Percentiles rank a stretch among this genome's conserved stretches.
Evolutionary conservation across 2,113 vertebrate species (phyloP).

Genomic region (Nannobrachium achirus): DNA sequence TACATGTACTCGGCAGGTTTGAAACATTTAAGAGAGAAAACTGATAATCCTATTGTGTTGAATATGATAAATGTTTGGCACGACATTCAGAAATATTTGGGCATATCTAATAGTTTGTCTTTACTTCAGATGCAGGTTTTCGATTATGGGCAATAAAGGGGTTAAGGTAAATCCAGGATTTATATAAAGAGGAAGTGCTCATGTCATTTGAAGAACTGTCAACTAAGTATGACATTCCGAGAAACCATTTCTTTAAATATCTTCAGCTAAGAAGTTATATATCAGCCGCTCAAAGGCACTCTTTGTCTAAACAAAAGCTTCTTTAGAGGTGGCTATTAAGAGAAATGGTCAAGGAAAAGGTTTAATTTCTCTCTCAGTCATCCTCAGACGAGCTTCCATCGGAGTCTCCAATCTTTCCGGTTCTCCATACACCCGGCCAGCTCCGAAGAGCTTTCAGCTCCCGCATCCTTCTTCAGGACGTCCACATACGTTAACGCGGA

Average conservation of each 20-base stretch:
- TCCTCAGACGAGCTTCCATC: too few relatives aligned
- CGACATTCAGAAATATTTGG: not conserved
- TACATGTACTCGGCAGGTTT: conserved; percentile 12
- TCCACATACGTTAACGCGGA: too few relatives aligned
- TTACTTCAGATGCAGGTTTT: not conserved
- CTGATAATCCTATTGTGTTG: not conserved
- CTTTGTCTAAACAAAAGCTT: too few relatives aligned
- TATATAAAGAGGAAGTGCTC: not conserved
- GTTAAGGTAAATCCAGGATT: not conserved
- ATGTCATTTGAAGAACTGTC: conserved; percentile 12
- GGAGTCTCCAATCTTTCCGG: too few relatives aligned
- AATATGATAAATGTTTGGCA: conserved; percentile 12
- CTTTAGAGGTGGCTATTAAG: too few relatives aligned
- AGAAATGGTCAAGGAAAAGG: too few relatives aligned
- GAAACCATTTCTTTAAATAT: not conserved
- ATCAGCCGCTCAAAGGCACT: too few relatives aligned
- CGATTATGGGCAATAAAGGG: conserved; percentile 1
- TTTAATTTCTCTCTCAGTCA: too few relatives aligned
- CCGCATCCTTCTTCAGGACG: too few relatives aligned
- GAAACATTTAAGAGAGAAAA: not conserved
- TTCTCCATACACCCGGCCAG: too few relatives aligned
- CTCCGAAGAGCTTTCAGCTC: too few relatives aligned
- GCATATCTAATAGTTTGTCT: not conserved
- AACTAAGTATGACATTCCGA: not conserved
- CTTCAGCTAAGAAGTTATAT: not conserved